Conservation (phyloP, 2,888 invertebrate species). For the Agonum fuliginosum region DNA sequence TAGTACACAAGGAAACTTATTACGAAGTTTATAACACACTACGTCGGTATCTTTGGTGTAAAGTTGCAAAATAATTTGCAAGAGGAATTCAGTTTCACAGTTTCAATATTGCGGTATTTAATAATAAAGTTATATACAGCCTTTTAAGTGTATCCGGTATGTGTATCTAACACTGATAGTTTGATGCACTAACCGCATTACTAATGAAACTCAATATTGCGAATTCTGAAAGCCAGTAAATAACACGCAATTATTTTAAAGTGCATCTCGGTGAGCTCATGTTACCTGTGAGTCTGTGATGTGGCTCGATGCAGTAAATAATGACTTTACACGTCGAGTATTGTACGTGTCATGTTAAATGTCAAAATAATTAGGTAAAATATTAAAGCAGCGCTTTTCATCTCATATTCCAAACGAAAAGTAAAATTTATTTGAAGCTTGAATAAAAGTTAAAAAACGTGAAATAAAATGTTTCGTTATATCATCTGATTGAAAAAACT, state of each 20-base stretch:
- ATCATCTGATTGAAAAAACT: too few relatives aligned
- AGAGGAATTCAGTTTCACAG: slow-evolving; percentile 10
- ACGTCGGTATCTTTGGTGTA: too few relatives aligned
- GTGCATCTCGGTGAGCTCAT: background rate
- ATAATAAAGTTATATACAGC: slow-evolving; percentile 29
- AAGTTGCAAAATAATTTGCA: background rate
- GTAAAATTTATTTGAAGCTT: too few relatives aligned
- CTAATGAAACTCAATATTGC: slow-evolving; percentile 20
- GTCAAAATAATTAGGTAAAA: too few relatives aligned
- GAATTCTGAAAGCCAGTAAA: background rate
- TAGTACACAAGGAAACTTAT: background rate
- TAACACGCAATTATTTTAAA: slow-evolving; percentile 30
- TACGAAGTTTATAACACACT: background rate
- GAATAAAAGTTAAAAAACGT: too few relatives aligned
- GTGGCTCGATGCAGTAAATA: too few relatives aligned
- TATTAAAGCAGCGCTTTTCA: too few relatives aligned
- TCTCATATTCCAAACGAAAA: too few relatives aligned
- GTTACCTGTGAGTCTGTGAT: too few relatives aligned
- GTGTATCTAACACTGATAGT: background rate
- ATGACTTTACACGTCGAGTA: too few relatives aligned
- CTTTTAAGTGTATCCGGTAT: background rate
- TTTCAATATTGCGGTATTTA: slow-evolving; percentile 21
- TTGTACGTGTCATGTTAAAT: too few relatives aligned
- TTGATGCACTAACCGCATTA: slow-evolving; percentile 22
- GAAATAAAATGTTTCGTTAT: too few relatives aligned